phyloP scores from a whole-genome alignment of 1,140 invertebrate species.

The Drosophila melanica region DNA sequence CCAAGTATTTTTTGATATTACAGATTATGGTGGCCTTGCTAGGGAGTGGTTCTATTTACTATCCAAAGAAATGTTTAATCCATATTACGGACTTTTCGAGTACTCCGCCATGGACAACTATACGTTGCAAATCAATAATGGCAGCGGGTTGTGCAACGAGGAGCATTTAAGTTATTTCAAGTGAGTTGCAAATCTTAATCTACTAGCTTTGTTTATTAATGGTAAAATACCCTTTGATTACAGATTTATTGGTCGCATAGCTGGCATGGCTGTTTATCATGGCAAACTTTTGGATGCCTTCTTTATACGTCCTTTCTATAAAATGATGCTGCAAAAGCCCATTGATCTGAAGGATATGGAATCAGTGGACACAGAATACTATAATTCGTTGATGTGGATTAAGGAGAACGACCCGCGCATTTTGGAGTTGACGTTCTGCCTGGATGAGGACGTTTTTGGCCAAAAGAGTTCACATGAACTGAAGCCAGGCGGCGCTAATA shows the following conservation, averaged over 20 bases:
- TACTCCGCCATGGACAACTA: constrained; percentile 99
- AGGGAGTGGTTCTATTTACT: constrained; percentile 99
- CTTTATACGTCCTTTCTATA: constrained; percentile 99
- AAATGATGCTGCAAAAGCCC: constrained; percentile 98
- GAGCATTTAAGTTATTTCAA: constrained; percentile 99
- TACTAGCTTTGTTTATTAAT: neutral
- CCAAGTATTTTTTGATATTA: too few relatives aligned
- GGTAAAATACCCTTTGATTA: too few relatives aligned
- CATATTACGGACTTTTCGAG: constrained; percentile 99
- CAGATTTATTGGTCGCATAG: constrained; percentile 96
- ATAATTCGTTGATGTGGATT: constrained; percentile 94
- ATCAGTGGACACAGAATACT: constrained; percentile 98
- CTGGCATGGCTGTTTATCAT: constrained; percentile 99
- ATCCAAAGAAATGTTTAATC: constrained; percentile 99
- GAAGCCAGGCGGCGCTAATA: constrained; percentile 95
- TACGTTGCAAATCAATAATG: constrained; percentile 99
- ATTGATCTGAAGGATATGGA: constrained; percentile 99
- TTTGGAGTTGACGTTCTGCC: constrained; percentile 96
- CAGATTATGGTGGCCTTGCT: constrained; percentile 98
- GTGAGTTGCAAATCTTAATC: constrained; percentile 48
- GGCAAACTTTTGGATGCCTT: constrained; percentile 97
- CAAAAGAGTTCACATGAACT: constrained; percentile 96
- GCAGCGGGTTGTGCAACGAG: constrained; percentile 98
- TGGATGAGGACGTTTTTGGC: constrained; percentile 98
- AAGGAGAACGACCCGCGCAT: constrained; percentile 97